phyloP scores from a whole-genome alignment of 2,797 vertebrate species.

The Acipenser ruthenus region DNA sequence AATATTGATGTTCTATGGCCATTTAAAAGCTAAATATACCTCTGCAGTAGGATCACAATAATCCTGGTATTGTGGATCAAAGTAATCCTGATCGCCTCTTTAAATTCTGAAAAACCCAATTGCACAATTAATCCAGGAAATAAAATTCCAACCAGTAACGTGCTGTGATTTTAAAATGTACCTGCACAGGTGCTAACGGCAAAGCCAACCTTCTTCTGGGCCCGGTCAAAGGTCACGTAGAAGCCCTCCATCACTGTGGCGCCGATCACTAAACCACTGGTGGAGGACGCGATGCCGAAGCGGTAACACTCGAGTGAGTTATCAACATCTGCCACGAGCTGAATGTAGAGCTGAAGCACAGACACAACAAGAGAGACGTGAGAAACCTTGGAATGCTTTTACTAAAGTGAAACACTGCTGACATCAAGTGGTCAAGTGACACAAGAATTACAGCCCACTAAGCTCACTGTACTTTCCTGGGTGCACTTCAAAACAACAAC shows the following conservation, averaged over 20 bases:
- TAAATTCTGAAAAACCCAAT: no score
- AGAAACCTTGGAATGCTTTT: background rate
- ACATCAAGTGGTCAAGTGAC: slow-evolving; percentile 10
- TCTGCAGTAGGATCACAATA: no score
- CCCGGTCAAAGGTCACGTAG: slow-evolving; percentile 87
- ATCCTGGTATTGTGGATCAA: no score
- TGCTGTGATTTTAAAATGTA: slow-evolving; percentile 27
- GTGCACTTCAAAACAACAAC: background rate
- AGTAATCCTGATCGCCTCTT: no score
- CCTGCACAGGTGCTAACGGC: slow-evolving; percentile 85
- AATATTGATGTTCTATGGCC: no score
- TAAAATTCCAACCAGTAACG: background rate
- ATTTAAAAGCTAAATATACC: no score
- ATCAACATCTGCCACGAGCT: slow-evolving; percentile 72
- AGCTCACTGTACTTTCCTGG: background rate
- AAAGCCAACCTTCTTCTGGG: slow-evolving; percentile 77
- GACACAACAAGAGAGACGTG: background rate
- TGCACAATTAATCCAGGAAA: no score
- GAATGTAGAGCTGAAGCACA: slow-evolving; percentile 80
- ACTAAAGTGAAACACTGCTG: background rate
- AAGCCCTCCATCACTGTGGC: slow-evolving; percentile 97
- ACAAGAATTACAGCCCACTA: background rate
- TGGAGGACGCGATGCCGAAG: slow-evolving; percentile 81
- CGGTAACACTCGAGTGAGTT: slow-evolving; percentile 76
- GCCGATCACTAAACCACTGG: slow-evolving; percentile 81